A percentile compares a stretch with the other conserved stretches of the same genome.
Evolutionary conservation across 2,797 vertebrate species (phyloP).

Genomic region (Mycteria americana): DNA sequence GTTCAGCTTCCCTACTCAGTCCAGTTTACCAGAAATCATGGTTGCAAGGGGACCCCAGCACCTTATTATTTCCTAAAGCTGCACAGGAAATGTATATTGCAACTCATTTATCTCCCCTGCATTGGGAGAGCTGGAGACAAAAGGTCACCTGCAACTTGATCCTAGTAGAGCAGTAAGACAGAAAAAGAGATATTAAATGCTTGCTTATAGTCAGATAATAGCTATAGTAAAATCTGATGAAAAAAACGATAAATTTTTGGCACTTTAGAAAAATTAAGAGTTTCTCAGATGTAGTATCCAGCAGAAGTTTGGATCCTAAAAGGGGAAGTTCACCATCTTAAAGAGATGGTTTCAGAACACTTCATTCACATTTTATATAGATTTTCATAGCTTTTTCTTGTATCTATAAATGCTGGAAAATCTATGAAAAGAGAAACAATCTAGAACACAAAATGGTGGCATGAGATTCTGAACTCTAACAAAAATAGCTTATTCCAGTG

Average conservation of each 20-base stretch:
- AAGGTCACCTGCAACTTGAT: not conserved
- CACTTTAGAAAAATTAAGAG: not conserved
- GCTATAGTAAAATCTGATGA: not conserved
- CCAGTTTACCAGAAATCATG: not conserved
- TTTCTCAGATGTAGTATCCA: not conserved
- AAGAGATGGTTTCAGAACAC: not conserved
- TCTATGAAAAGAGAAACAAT: not conserved
- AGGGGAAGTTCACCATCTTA: not conserved
- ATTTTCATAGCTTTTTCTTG: not conserved
- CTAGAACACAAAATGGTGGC: not conserved
- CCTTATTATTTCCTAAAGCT: not conserved
- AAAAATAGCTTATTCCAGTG: not conserved
- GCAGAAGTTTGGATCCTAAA: not conserved
- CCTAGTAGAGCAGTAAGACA: not conserved
- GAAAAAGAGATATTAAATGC: not conserved
- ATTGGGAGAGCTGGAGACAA: not conserved
- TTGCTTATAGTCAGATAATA: not conserved
- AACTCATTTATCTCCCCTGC: not conserved
- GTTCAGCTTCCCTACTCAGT: not conserved
- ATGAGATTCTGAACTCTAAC: not conserved
- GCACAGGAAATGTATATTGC: not conserved
- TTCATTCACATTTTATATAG: not conserved
- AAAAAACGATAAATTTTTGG: not conserved
- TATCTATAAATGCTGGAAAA: not conserved
- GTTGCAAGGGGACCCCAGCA: not conserved